Evolutionary conservation across 2,888 invertebrate species (phyloP).

Genomic region (Lamellibrachia satsuma): DNA sequence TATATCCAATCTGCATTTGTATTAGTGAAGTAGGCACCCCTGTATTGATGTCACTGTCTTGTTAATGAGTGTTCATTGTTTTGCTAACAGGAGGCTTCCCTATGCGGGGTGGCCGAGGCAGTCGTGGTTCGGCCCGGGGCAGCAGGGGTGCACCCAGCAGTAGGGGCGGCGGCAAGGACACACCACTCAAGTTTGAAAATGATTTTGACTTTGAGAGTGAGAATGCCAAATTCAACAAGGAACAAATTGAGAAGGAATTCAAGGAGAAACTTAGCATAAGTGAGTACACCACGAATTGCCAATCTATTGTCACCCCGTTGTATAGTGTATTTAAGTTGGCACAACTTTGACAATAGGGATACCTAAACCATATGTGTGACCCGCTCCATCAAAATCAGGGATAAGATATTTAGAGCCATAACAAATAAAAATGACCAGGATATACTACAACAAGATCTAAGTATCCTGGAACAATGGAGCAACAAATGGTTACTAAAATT

Average conservation of each 20-base stretch:
- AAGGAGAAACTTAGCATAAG: slow-evolving; percentile 80
- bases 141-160: slow-evolving; percentile 28
- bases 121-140: slow-evolving; percentile 19
- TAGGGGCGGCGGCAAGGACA: slow-evolving; percentile 39
- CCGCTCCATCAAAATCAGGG: too few relatives aligned
- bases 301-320: too few relatives aligned
- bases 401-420: too few relatives aligned
- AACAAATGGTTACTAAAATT: too few relatives aligned
- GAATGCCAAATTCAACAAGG: slow-evolving; percentile 89
- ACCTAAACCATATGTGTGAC: too few relatives aligned
- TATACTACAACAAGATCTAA: too few relatives aligned
- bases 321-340: too few relatives aligned
- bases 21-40: too few relatives aligned
- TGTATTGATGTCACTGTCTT: background rate
- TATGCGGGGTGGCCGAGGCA: slow-evolving; percentile 26
- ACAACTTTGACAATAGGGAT: too few relatives aligned
- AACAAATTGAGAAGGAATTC: slow-evolving; percentile 82
- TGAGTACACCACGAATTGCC: background rate
- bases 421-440: too few relatives aligned
- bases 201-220: slow-evolving; percentile 99
- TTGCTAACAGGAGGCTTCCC: slow-evolving; percentile 12
- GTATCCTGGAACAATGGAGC: too few relatives aligned
- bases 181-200: slow-evolving; percentile 85
- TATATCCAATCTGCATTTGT: too few relatives aligned
- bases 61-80: background rate